Base-by-base conservation (phyloP, 2,113 vertebrate species). In the Zingel zingel region DNA sequence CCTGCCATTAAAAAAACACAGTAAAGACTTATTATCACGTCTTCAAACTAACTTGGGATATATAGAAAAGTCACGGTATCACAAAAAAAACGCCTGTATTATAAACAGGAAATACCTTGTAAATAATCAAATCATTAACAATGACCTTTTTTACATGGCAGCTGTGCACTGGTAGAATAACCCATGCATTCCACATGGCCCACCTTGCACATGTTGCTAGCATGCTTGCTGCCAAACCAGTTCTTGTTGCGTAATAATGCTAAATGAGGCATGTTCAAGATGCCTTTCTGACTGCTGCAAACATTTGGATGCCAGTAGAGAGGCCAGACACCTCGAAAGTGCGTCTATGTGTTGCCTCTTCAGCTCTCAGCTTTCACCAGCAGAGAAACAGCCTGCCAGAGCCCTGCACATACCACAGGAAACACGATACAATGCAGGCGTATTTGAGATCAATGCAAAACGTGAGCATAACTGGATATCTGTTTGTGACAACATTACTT, bases 211-310 rank as follows among this genome's bases (percentile, higher is more conserved):
- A 75, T 81, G 84, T 85, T 87, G 79, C 81, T 70, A 12, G 36
- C 66, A 79, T 3, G 19, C 63, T 77, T 48, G 81, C 80, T 74
- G 94, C 84, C 90, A 86, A 92, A 92, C 93, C 90, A 66, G 94
- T 95, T 95, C 85, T 68, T 78, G 81, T 89, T 91, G 90, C 68
- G 43, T 79, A 93, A 92, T 88, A 23, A 77, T 15, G 27, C 64
- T 23, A 21, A 15, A 48, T 47, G 77, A 83, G 66, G 56, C 83
- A 81, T 59, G 67, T 83, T 76, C 71, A 62, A 76, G 77, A 81
- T 74, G 64, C 74, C 39, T 88, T 39, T 57, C 50, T 68, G 51
- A 87, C 68, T 47, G 63, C 80, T 72, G 76, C 69, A 65, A 74
- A 64, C 56, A 64, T 47, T 62, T 36, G 47, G 47, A 73, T 54